Evolutionary conservation across 2,797 vertebrate species (phyloP).

Genomic region (Ciconia nigra): DNA sequence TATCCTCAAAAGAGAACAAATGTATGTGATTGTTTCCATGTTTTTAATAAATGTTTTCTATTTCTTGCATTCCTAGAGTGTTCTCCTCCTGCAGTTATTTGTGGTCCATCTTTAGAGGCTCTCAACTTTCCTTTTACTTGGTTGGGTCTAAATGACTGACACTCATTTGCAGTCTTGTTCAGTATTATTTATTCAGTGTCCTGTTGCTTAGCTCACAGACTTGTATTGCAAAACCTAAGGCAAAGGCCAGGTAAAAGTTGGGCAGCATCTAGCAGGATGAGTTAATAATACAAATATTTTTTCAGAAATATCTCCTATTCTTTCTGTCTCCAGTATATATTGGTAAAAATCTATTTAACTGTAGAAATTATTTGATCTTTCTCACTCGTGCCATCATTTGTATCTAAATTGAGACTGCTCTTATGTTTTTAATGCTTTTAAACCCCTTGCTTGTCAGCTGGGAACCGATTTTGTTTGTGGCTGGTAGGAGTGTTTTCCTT

Average conservation of each 20-base stretch:
- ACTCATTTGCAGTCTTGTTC: not conserved
- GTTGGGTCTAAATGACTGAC: not conserved
- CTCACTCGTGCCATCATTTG: rapidly evolving
- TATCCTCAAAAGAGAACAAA: not conserved
- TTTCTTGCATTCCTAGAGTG: not conserved
- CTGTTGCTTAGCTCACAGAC: not conserved
- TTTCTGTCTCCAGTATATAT: not conserved
- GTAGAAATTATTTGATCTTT: not conserved
- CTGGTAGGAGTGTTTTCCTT: not conserved
- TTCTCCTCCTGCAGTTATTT: not conserved
- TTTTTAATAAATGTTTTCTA: not conserved
- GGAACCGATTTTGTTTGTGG: not conserved
- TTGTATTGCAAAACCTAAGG: not conserved
- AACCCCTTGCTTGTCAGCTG: not conserved
- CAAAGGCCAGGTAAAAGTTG: not conserved
- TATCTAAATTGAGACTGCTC: not conserved
- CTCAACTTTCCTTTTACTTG: not conserved
- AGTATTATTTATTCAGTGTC: not conserved
- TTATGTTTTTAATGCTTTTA: not conserved
- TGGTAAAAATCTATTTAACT: not conserved
- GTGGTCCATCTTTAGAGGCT: not conserved
- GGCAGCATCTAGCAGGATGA: not conserved
- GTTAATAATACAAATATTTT: not conserved
- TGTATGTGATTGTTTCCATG: not conserved
- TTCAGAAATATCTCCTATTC: not conserved